phyloP scores from a whole-genome alignment of 2,888 invertebrate genomes.

The Drosophila peninsularis region DNA sequence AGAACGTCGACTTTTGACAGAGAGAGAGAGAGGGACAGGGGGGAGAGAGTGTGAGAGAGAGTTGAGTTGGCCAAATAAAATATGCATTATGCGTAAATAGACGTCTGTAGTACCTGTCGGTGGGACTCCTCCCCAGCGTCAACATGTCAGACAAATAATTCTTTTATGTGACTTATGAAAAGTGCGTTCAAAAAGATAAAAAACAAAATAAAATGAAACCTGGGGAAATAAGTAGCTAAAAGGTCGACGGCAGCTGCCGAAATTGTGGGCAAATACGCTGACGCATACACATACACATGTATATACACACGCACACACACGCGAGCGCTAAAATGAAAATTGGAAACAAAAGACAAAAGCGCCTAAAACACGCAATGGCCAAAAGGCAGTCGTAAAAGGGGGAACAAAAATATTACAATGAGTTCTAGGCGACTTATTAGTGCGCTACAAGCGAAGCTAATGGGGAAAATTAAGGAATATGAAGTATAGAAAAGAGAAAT shows the following conservation, averaged over 20 bases:
- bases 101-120: slow-evolving; percentile 41
- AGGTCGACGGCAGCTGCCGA: slow-evolving; percentile 37
- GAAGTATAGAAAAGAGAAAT: too few species aligned
- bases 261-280: slow-evolving; percentile 43
- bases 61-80: slow-evolving; percentile 58
- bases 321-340: slow-evolving; percentile 54
- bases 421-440: slow-evolving; percentile 7
- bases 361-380: slow-evolving; percentile 68
- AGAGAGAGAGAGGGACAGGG: slow-evolving; percentile 20
- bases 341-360: slow-evolving; percentile 66
- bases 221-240: slow-evolving; percentile 18
- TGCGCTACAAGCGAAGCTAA: slow-evolving; percentile 12
- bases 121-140: slow-evolving; percentile 27
- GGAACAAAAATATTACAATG: slow-evolving; percentile 1
- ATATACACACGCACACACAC: not conserved
- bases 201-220: slow-evolving; percentile 2
- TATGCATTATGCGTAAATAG: slow-evolving; percentile 69
- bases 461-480: too few species aligned
- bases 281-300: slow-evolving; percentile 22
- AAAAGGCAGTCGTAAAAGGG: slow-evolving; percentile 17
- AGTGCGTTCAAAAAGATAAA: slow-evolving; percentile 20
- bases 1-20: slow-evolving; percentile 37
- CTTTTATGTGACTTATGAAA: slow-evolving; percentile 71
- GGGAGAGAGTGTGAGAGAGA: slow-evolving; percentile 8
- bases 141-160: slow-evolving; percentile 72